These are phyloP conservation scores for Polypedilum pembai DNA, from an alignment of 1,140 invertebrate species.

Conservation along the genomic window DNA sequence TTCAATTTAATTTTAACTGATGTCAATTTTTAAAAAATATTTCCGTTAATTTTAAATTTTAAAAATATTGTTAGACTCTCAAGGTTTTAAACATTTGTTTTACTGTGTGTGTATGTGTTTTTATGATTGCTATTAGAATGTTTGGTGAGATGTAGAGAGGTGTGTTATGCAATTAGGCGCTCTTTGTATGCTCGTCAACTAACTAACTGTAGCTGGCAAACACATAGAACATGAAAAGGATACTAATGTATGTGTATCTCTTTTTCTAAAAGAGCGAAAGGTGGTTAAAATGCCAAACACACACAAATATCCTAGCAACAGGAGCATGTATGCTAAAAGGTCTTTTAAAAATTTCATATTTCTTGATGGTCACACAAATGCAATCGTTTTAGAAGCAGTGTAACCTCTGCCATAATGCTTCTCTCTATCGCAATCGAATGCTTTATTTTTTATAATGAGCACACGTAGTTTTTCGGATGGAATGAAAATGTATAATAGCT, in stretches of 20 bases:
- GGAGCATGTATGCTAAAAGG: not conserved
- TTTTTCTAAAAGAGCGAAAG: not conserved
- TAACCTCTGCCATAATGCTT: not conserved
- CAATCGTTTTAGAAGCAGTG: not conserved
- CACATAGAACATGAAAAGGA: not conserved
- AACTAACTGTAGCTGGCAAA: not conserved
- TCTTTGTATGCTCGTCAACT: not conserved
- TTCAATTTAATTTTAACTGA: too few species aligned
- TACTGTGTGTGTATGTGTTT: too few species aligned
- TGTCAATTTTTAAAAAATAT: too few species aligned
- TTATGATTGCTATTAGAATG: too few species aligned
- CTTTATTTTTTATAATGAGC: slow-evolving; percentile 1
- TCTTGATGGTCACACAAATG: slow-evolving; percentile 25
- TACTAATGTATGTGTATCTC: not conserved
- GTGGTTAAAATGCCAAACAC: not conserved
- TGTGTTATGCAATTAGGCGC: not conserved
- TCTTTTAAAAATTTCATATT: not conserved
- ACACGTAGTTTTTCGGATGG: not conserved
- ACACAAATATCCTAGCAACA: not conserved
- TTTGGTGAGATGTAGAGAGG: too few species aligned
- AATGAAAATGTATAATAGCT: not conserved
- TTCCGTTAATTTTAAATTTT: too few species aligned
- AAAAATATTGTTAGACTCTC: too few species aligned
- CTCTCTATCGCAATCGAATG: not conserved
- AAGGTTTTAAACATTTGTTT: too few species aligned